Base-by-base conservation (phyloP, 2,113 vertebrate genomes). In the Scomber colias region DNA sequence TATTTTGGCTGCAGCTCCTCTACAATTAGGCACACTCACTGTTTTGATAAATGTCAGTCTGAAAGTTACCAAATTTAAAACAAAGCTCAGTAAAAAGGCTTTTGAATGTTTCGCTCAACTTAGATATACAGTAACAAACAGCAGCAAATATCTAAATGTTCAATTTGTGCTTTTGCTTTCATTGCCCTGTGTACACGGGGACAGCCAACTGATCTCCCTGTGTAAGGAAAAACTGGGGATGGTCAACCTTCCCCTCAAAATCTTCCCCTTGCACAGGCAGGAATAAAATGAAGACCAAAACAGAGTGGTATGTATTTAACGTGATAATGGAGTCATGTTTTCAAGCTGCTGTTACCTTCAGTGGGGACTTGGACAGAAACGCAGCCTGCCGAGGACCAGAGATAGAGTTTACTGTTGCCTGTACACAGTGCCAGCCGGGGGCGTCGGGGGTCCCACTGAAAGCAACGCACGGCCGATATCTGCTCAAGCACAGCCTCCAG, bases 341-440 rank as follows among this genome's bases (percentile, higher is more conserved):
- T 53, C 17, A 7, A 75, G 48, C 40, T 55, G 17, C 13, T 2
- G 65, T 93, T 92, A 98, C 98, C 97, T 96, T 98, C 97, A 56
- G 82, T 50, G 0, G 97, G 97, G 1, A 98, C 96, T 87, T 96
- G 96, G 61, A 98, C 97, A 0, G 96, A 95, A 50, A 98, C 84
- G 0, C 97, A 97, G 67, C 97, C 97, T 0, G 95, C 95, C 0
- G 96, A 95, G 0, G 97, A 97, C 98, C 98, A 99, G 16, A 99
- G 85, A 82, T 96, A 99, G 5, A 98, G 93, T 70, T 92, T 95
- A 92, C 85, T 72, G 71, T 89, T 96, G 1, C 96, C 97, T 0
- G 97, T 97, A 56, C 97, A 99, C 10, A 99, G 45, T 0, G 97
- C 98, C 40, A 99, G 94, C 0, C 97, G 95, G 0, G 97, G 90